phyloP scores from a whole-genome alignment of 1,140 invertebrate genomes.

The Euglossa dilemma region DNA sequence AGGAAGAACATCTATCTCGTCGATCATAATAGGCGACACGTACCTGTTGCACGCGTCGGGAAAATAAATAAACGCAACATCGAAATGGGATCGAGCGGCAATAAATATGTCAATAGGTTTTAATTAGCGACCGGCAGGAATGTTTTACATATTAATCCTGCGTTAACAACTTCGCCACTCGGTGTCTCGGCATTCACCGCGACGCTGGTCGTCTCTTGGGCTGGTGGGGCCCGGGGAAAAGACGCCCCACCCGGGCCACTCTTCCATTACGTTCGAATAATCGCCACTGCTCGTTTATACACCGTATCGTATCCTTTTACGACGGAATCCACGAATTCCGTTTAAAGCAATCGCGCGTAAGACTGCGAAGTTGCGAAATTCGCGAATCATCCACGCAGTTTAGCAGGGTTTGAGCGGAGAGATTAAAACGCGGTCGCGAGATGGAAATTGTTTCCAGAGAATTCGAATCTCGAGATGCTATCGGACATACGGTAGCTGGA shows the following conservation, averaged over 20 bases:
- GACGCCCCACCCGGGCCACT: not conserved
- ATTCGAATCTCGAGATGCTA: too few species aligned
- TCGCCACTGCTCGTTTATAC: too few species aligned
- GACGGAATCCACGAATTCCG: too few species aligned
- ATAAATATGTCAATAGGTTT: not conserved
- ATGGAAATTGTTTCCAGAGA: too few species aligned
- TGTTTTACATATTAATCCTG: slow-evolving; percentile 4
- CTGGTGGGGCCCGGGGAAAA: too few species aligned
- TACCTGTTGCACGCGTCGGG: slow-evolving; percentile 23
- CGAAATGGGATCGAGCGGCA: not conserved
- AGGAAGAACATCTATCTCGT: not conserved
- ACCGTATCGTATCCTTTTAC: too few species aligned
- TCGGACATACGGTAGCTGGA: too few species aligned
- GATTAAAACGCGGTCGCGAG: not conserved
- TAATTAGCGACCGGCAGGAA: not conserved
- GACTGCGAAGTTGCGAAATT: not conserved
- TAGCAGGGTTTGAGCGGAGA: not conserved
- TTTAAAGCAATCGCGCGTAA: too few species aligned
- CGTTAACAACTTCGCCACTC: not conserved
- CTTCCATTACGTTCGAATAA: slow-evolving; percentile 20
- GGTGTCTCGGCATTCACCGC: too few species aligned
- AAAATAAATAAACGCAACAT: not conserved
- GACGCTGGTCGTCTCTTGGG: too few species aligned
- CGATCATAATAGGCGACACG: not conserved
- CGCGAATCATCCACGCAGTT: not conserved